A percentile compares a stretch with the other conserved stretches of the same genome.
These are phyloP conservation scores for Ceryle rudis DNA, from an alignment of 2,797 vertebrate genomes.

Conservation along the genomic window DNA sequence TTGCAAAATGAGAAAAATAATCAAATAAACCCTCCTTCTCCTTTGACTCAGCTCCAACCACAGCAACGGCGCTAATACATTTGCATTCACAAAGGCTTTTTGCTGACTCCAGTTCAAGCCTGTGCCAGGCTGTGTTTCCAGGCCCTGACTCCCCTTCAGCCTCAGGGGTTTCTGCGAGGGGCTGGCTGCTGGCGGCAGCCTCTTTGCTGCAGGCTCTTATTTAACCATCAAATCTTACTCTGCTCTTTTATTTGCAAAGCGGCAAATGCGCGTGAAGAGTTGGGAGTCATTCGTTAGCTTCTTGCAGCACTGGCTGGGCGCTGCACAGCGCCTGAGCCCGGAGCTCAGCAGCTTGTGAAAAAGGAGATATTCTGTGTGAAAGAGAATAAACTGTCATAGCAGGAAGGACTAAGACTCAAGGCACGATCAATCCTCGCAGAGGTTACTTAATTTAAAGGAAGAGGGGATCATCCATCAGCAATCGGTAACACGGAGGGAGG, in stretches of 20 bases:
- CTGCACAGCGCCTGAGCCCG: not conserved
- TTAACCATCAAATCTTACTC: not conserved
- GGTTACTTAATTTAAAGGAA: not conserved
- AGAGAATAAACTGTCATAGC: not conserved
- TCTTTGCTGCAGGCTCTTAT: not conserved
- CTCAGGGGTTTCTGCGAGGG: not conserved
- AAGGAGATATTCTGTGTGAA: not conserved
- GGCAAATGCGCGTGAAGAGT: not conserved
- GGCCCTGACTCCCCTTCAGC: not conserved
- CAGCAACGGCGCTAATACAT: not conserved
- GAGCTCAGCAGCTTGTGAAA: not conserved
- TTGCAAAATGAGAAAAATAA: slow-evolving; percentile 62
- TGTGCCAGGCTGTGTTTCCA: not conserved
- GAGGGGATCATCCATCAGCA: not conserved
- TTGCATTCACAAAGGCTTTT: not conserved
- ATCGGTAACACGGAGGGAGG: rapidly evolving
- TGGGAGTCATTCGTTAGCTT: not conserved
- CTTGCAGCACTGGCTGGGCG: not conserved
- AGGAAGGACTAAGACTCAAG: not conserved
- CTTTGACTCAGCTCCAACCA: not conserved
- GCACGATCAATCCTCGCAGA: not conserved
- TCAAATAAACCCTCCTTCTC: slow-evolving; percentile 31
- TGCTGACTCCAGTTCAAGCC: not conserved
- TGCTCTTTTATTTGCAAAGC: not conserved
- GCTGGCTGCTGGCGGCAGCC: not conserved